Evolutionary conservation across 2,113 vertebrate genomes (phyloP).

Genomic region (Upupa epops): DNA sequence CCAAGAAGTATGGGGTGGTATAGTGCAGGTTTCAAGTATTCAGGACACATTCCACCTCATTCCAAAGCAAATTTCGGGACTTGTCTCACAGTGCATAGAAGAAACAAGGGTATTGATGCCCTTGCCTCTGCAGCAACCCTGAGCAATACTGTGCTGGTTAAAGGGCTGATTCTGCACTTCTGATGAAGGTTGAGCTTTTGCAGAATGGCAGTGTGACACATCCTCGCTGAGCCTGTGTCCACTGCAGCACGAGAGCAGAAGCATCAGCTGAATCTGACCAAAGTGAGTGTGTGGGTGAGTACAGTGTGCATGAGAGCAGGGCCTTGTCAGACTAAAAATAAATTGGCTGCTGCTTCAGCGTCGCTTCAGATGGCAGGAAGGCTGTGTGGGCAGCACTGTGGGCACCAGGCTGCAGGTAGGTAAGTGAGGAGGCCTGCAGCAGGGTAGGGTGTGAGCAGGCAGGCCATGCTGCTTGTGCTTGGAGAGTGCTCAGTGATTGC

Average conservation of each 20-base stretch:
- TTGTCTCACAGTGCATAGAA: not conserved
- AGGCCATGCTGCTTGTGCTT: rapidly evolving
- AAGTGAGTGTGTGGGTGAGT: rapidly evolving
- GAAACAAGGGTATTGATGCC: not conserved
- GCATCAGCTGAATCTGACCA: rapidly evolving
- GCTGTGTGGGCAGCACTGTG: too few species aligned
- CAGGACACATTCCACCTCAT: not conserved
- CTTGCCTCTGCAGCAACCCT: not conserved
- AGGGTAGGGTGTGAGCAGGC: not conserved
- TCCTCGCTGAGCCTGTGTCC: rapidly evolving
- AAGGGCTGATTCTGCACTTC: not conserved
- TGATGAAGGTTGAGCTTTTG: not conserved
- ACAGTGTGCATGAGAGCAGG: rapidly evolving
- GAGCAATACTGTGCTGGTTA: not conserved
- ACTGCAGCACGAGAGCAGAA: rapidly evolving
- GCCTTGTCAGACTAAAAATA: rapidly evolving
- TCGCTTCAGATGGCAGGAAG: not conserved
- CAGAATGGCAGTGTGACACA: rapidly evolving
- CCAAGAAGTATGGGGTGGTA: rapidly evolving
- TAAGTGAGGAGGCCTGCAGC: too few species aligned
- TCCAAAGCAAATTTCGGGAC: not conserved
- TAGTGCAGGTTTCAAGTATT: not conserved
- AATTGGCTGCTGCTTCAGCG: rapidly evolving
- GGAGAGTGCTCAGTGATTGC: not conserved
- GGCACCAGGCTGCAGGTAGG: too few species aligned